These are phyloP conservation scores for Drosophila histrio DNA, from an alignment of 2,888 invertebrate genomes.

Conservation along the genomic window DNA sequence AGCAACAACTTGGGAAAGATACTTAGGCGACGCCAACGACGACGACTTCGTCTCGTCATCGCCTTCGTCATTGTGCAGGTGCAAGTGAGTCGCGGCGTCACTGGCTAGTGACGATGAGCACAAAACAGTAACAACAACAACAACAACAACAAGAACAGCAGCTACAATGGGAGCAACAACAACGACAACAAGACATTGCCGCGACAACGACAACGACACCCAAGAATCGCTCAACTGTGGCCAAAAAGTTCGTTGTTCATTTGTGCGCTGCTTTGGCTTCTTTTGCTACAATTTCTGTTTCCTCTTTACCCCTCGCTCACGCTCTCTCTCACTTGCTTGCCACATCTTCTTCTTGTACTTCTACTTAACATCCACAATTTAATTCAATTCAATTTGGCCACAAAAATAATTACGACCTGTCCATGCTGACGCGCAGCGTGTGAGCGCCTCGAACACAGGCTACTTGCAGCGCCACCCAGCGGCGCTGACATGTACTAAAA, in stretches of 20 bases:
- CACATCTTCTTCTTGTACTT: conserved; percentile 22
- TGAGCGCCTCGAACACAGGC: conserved; percentile 37
- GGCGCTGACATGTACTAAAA: conserved; percentile 67
- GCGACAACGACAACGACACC: conserved; percentile 70
- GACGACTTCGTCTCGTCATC: conserved; percentile 32
- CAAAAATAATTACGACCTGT: conserved; percentile 76
- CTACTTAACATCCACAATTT: conserved; percentile 62
- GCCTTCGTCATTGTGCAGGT: conserved; percentile 59
- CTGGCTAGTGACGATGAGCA: conserved; percentile 58
- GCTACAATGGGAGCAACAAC: conserved; percentile 25
- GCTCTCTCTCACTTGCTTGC: not conserved
- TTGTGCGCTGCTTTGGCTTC: conserved; percentile 66
- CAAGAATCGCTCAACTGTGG: conserved; percentile 78
- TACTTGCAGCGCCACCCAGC: conserved; percentile 56
- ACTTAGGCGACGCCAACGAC: conserved; percentile 39
- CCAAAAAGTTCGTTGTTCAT: conserved; percentile 76
- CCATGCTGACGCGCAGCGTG: conserved; percentile 77
- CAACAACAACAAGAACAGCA: conserved; percentile 17
- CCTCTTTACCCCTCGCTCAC: not conserved
- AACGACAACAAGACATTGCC: conserved; percentile 12
- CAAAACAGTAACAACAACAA: conserved; percentile 48
- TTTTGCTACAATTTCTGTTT: conserved; percentile 23
- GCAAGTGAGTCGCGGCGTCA: conserved; percentile 63
- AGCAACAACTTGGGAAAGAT: conserved; percentile 50
- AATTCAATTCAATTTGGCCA: conserved; percentile 80